These are phyloP conservation scores for Enteromius trimaculatus DNA, from an alignment of 2,797 vertebrate species.

Conservation along the genomic window DNA sequence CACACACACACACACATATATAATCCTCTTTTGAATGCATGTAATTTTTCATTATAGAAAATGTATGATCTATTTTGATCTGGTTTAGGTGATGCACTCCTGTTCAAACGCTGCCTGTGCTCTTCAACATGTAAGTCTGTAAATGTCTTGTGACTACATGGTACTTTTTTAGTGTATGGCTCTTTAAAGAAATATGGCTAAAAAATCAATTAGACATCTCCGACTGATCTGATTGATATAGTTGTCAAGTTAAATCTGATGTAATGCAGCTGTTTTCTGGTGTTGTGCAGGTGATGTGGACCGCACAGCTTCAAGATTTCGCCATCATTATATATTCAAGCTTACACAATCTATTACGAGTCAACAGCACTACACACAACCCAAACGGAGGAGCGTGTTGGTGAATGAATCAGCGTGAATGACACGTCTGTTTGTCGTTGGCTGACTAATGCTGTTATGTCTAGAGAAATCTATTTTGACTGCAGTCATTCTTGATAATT, in stretches of 20 bases:
- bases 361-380: neutral
- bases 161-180: neutral
- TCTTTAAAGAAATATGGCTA: neutral
- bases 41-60: neutral
- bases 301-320: conserved; percentile 23
- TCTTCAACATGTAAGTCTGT: conserved; percentile 12
- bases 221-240: neutral
- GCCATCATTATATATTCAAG: conserved; percentile 29
- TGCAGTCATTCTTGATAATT: conserved; percentile 14
- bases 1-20: too few relatives aligned
- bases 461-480: conserved; percentile 37
- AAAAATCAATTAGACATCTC: neutral
- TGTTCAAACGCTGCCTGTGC: neutral
- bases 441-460: conserved; percentile 14
- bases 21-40: neutral
- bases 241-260: neutral
- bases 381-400: neutral
- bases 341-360: conserved; percentile 28
- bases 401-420: neutral
- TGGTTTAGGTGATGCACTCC: conserved; percentile 20
- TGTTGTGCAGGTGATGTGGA: conserved; percentile 37
- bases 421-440: neutral
- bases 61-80: neutral
- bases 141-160: neutral
- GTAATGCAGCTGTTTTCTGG: neutral